Conservation (phyloP, 2,113 vertebrate genomes). For the Ibidorhyncha struthersii region DNA sequence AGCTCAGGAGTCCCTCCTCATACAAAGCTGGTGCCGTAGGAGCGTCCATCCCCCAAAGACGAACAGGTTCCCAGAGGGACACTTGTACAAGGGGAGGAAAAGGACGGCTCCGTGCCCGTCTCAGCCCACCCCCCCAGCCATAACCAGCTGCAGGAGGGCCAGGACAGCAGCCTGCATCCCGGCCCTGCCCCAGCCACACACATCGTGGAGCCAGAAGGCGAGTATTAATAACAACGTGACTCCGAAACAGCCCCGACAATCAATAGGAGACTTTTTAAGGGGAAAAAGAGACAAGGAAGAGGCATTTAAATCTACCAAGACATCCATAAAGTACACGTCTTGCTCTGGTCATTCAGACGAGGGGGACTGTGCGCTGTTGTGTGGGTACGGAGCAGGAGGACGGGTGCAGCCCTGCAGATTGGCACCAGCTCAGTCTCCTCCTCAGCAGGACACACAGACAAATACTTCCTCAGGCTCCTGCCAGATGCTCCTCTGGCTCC, state of each 20-base stretch:
- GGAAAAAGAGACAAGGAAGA: neutral
- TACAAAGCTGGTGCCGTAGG: neutral
- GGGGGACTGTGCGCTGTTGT: neutral
- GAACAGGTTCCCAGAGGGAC: neutral
- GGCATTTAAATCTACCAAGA: neutral
- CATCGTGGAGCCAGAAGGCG: accelerated
- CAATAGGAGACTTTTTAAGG: neutral
- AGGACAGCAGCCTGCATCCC: neutral
- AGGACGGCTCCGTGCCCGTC: accelerated
- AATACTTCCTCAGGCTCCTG: neutral
- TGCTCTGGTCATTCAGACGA: neutral
- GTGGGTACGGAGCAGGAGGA: neutral
- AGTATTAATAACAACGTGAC: neutral
- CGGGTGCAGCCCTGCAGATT: accelerated
- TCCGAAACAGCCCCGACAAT: neutral
- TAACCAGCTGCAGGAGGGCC: neutral
- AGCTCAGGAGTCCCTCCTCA: neutral
- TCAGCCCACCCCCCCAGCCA: neutral
- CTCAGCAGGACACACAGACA: neutral
- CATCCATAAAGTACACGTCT: neutral
- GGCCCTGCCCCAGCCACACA: neutral
- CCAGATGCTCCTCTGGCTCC: neutral
- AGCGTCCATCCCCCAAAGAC: neutral
- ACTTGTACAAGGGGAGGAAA: neutral
- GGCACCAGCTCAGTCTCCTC: neutral